Percentiles rank a stretch among this genome's conserved stretches.
phyloP scores from a whole-genome alignment of 2,888 invertebrate species.

The Spisula subtruncata region DNA sequence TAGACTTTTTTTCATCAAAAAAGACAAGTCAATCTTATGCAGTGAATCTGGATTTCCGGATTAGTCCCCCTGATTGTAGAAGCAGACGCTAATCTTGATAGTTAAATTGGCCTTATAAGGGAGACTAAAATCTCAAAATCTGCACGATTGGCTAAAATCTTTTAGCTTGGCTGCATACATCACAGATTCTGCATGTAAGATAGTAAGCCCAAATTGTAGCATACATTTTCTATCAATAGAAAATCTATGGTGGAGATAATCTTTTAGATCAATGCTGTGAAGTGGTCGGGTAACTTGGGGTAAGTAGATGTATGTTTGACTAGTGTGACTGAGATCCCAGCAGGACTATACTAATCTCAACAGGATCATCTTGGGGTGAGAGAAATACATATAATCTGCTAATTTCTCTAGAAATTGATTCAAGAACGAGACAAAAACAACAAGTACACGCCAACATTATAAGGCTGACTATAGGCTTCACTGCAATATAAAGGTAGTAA shows the following conservation, averaged over 20 bases:
- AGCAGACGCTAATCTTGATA: no score
- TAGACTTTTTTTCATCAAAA: no score
- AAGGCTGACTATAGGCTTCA: not conserved
- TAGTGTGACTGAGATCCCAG: not conserved
- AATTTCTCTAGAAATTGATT: constrained; percentile 2
- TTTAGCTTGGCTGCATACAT: not conserved
- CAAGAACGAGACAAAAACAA: not conserved
- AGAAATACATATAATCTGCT: constrained; percentile 13
- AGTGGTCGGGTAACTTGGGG: no score
- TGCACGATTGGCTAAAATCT: no score
- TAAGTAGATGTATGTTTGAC: constrained; percentile 13
- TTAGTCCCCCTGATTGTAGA: no score
- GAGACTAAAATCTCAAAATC: not conserved
- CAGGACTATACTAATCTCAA: not conserved
- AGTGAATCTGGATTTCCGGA: no score
- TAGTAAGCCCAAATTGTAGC: constrained; percentile 8
- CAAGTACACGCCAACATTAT: no score
- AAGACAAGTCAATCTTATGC: no score
- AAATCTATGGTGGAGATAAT: constrained; percentile 8
- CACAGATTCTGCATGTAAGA: not conserved
- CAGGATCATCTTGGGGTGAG: not conserved
- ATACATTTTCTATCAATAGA: constrained; percentile 1
- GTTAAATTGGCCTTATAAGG: no score
- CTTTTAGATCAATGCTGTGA: not conserved
- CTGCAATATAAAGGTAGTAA: not conserved